Evolutionary conservation across 1,140 invertebrate genomes (phyloP).

Genomic region (Dicyema japonicum): DNA sequence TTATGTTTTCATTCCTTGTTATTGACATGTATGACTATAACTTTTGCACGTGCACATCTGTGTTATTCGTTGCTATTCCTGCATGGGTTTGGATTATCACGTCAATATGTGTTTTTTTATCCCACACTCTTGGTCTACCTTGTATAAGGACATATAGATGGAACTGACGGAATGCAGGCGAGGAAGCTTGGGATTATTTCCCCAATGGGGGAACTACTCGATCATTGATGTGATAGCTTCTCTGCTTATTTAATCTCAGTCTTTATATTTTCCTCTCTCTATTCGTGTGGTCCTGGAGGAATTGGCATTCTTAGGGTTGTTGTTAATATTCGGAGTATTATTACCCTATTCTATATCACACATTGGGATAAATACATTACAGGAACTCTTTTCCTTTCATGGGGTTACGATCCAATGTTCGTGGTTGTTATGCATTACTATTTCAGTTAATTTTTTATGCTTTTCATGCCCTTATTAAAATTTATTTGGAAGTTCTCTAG

Average conservation of each 20-base stretch:
- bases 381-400: slow-evolving; percentile 59
- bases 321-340: slow-evolving; percentile 46
- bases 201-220: slow-evolving; percentile 24
- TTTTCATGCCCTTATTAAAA: too few species aligned
- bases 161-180: slow-evolving; percentile 27
- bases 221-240: slow-evolving; percentile 29
- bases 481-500: too few species aligned
- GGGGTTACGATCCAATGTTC: slow-evolving; percentile 84
- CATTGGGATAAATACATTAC: slow-evolving; percentile 96
- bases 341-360: slow-evolving; percentile 58
- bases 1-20: too few species aligned
- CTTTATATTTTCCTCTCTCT: slow-evolving; percentile 64
- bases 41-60: too few species aligned
- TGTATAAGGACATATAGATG: too few species aligned
- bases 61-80: too few species aligned
- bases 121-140: too few species aligned
- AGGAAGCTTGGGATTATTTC: slow-evolving; percentile 20
- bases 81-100: too few species aligned
- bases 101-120: too few species aligned
- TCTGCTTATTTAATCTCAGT: slow-evolving; percentile 58
- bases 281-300: slow-evolving; percentile 27
- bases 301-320: slow-evolving; percentile 12
- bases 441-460: too few species aligned
- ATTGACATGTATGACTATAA: too few species aligned
- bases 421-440: too few species aligned